phyloP scores from a whole-genome alignment of 1,140 invertebrate species.

The Ephestia elutella region DNA sequence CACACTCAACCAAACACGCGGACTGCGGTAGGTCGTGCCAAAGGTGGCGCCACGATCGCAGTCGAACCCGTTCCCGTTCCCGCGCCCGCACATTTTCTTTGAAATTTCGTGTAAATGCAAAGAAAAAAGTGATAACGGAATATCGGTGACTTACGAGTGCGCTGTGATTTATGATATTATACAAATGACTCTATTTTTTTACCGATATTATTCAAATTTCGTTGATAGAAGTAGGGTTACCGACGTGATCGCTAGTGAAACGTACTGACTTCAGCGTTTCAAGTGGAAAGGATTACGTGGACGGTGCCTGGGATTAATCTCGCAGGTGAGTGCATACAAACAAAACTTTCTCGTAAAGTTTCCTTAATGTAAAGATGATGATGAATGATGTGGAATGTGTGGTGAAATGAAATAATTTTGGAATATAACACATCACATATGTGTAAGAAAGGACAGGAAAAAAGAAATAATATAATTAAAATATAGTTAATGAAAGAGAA shows the following conservation, averaged over 20 bases:
- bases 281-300: conserved; percentile 63
- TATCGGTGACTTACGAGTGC: conserved; percentile 60
- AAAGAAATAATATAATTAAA: no score
- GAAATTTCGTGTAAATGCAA: conserved; percentile 70
- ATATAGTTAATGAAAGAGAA: no score
- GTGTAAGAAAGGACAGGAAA: no score
- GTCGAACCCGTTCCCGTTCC: conserved; percentile 43
- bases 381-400: no score
- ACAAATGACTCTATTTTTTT: conserved; percentile 35
- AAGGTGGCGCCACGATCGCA: conserved; percentile 61
- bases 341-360: background rate
- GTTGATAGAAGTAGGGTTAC: conserved; percentile 27
- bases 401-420: no score
- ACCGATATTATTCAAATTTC: conserved; percentile 26
- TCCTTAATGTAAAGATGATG: no score
- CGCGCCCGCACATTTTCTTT: conserved; percentile 61
- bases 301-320: conserved; percentile 32
- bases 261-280: conserved; percentile 42
- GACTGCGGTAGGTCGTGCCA: conserved; percentile 65
- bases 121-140: conserved; percentile 63
- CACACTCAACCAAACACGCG: conserved; percentile 54
- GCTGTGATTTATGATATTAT: conserved; percentile 42
- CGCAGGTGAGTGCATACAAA: conserved; percentile 34
- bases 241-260: conserved; percentile 59
- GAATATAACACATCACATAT: no score